phyloP scores from a whole-genome alignment of 2,113 vertebrate genomes.

The Xiphophorus couchianus region DNA sequence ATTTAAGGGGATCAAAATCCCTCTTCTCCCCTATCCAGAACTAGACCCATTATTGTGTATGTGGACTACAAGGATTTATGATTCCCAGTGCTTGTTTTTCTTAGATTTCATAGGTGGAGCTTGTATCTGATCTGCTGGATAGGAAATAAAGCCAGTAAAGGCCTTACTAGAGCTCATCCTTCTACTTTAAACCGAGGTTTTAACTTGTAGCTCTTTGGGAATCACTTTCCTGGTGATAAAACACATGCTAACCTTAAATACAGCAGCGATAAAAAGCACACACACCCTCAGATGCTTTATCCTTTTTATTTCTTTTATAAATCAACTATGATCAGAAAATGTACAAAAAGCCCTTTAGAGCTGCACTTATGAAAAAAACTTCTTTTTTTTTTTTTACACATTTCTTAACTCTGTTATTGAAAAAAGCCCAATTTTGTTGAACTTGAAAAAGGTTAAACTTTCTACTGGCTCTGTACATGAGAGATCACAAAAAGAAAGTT shows the following conservation, averaged over 20 bases:
- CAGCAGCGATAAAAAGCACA: too few species aligned
- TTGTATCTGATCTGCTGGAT: not conserved
- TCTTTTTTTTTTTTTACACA: too few species aligned
- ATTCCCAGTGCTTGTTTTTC: not conserved
- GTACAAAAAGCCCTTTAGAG: too few species aligned
- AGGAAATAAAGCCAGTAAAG: not conserved
- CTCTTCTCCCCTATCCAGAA: too few species aligned
- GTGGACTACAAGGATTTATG: not conserved
- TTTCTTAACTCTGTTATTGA: too few species aligned
- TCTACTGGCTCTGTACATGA: not conserved
- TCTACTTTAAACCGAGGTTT: not conserved
- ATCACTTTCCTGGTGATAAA: not conserved
- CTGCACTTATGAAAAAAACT: too few species aligned
- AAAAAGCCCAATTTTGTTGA: too few species aligned
- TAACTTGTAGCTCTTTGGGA: not conserved
- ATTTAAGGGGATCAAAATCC: too few species aligned
- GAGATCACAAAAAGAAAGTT: not conserved
- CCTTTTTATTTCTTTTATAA: too few species aligned
- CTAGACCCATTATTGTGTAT: not conserved
- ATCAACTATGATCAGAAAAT: too few species aligned
- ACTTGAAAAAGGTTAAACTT: too few species aligned
- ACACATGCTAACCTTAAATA: not conserved
- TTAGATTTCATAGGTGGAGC: not conserved
- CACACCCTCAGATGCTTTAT: too few species aligned
- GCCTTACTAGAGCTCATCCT: not conserved